Conservation (phyloP, 2,797 vertebrate species). For the Champsocephalus gunnari region DNA sequence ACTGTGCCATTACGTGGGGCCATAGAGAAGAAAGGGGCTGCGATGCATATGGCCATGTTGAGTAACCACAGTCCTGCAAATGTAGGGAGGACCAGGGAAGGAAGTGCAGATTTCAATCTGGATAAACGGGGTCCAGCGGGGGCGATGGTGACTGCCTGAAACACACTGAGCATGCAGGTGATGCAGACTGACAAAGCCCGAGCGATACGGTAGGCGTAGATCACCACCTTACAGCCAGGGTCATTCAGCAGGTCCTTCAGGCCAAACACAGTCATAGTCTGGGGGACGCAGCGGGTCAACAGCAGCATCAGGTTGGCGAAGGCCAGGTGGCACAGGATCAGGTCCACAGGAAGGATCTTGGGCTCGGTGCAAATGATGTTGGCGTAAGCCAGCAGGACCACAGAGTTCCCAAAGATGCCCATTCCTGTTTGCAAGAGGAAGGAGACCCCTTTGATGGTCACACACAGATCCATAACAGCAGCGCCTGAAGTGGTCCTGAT, state of each 20-base stretch:
- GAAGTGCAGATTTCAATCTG: conserved; percentile 75
- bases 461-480: conserved; percentile 84
- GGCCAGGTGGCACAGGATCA: conserved; percentile 86
- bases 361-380: conserved; percentile 68
- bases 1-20: conserved; percentile 84
- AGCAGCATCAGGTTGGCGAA: conserved; percentile 85
- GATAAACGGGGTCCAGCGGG: conserved; percentile 69
- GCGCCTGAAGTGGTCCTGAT: conserved; percentile 29
- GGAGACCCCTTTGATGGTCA: conserved; percentile 88
- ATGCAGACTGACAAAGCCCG: conserved; percentile 86
- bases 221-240: conserved; percentile 84
- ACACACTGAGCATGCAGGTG: conserved; percentile 87
- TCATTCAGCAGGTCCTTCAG: conserved; percentile 80
- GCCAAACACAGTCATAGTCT: conserved; percentile 86
- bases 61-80: conserved; percentile 83
- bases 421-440: conserved; percentile 87
- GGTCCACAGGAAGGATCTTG: conserved; percentile 83
- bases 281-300: conserved; percentile 83
- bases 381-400: conserved; percentile 81
- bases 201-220: conserved; percentile 83
- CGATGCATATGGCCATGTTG: conserved; percentile 85
- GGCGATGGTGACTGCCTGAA: conserved; percentile 82
- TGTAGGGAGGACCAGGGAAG: conserved; percentile 78
- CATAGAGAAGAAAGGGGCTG: conserved; percentile 82
- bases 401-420: conserved; percentile 81